Percentiles rank a stretch among this genome's conserved stretches.
These are phyloP conservation scores for Volucella inflata DNA, from an alignment of 2,888 invertebrate species.

Conservation along the genomic window DNA sequence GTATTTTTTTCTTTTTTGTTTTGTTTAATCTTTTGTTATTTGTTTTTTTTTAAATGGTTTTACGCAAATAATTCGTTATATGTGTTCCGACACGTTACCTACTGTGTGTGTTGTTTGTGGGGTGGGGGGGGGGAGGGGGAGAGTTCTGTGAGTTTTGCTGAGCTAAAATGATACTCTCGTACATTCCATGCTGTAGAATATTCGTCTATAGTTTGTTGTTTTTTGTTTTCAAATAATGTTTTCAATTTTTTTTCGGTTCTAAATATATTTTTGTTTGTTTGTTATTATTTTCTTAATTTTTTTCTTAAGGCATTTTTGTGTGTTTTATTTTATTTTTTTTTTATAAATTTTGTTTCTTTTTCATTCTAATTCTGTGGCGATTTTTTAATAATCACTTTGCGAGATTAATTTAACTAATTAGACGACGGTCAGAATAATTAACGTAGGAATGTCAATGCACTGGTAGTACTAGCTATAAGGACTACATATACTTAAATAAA, in stretches of 20 bases:
- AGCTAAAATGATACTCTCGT: conserved; percentile 9
- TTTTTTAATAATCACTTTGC: conserved; percentile 26
- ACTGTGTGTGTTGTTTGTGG: conserved; percentile 20
- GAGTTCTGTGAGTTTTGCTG: conserved; percentile 18
- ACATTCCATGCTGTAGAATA: conserved; percentile 48
- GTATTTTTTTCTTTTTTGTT: neutral
- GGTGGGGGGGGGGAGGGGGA: no score
- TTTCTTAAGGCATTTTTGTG: conserved; percentile 73
- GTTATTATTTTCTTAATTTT: conserved; percentile 19
- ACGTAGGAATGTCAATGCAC: conserved; percentile 67
- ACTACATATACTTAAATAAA: conserved; percentile 5
- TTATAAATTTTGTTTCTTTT: conserved; percentile 22
- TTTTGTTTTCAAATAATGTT: conserved; percentile 12
- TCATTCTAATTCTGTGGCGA: conserved; percentile 25
- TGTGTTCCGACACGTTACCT: conserved; percentile 42
- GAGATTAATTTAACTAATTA: conserved; percentile 25
- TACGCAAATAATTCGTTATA: conserved; percentile 67
- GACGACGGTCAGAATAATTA: conserved; percentile 43
- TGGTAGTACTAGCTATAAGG: conserved; percentile 35
- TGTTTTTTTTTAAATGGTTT: conserved; percentile 5
- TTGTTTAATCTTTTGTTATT: neutral
- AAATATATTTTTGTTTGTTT: conserved; percentile 40
- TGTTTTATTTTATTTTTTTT: conserved; percentile 36
- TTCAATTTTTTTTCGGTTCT: conserved; percentile 36
- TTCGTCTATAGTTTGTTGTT: conserved; percentile 25